phyloP scores from a whole-genome alignment of 1,140 invertebrate species.

The Procambarus clarkii region DNA sequence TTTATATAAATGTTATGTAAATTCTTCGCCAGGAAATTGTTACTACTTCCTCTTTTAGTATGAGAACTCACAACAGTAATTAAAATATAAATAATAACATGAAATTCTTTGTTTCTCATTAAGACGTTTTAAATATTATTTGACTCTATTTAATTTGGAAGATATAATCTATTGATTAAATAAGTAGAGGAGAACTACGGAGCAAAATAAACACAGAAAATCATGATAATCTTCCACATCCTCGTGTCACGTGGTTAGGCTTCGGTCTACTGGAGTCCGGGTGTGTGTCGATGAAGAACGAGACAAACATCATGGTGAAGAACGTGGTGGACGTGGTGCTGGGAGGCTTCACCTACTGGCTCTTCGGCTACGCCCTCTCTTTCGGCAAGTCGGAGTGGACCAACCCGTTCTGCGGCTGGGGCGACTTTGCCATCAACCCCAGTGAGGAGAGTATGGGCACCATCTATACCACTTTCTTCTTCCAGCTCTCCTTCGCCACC shows the following conservation, averaged over 20 bases:
- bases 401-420: slow-evolving; percentile 77
- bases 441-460: slow-evolving; percentile 81
- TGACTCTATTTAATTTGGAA: too few relatives aligned
- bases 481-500: slow-evolving; percentile 92
- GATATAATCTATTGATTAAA: too few relatives aligned
- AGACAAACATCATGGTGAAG: slow-evolving; percentile 98
- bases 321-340: slow-evolving; percentile 94
- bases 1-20: too few relatives aligned
- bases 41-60: too few relatives aligned
- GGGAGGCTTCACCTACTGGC: slow-evolving; percentile 95
- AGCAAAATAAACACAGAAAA: too few relatives aligned
- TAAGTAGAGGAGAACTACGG: too few relatives aligned
- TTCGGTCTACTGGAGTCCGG: slow-evolving; percentile 95
- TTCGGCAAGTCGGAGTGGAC: slow-evolving; percentile 83
- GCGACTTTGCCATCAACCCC: slow-evolving; percentile 78
- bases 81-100: too few relatives aligned
- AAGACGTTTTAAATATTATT: too few relatives aligned
- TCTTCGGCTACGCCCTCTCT: slow-evolving; percentile 94
- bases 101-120: too few relatives aligned
- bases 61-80: too few relatives aligned
- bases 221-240: neutral
- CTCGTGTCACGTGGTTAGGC: slow-evolving; percentile 77
- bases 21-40: too few relatives aligned
- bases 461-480: slow-evolving; percentile 88
- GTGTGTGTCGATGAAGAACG: slow-evolving; percentile 94